Conservation (phyloP, 2,113 vertebrate species). For the Pteropus alecto region DNA sequence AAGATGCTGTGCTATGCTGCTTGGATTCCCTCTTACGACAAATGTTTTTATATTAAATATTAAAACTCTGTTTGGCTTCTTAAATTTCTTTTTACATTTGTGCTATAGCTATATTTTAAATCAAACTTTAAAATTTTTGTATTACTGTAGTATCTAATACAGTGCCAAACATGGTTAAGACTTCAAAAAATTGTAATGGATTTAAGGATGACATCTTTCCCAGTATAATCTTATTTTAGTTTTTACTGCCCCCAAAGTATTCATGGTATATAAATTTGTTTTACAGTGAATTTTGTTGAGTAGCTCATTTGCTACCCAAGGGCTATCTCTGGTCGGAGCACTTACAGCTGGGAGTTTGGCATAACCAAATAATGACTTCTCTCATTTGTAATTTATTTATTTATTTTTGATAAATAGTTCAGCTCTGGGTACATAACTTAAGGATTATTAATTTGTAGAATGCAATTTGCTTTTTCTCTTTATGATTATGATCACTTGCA, state of each 20-base stretch:
- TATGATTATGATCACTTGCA: background rate
- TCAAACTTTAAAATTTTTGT: background rate
- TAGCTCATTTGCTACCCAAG: background rate
- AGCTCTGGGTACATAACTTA: background rate
- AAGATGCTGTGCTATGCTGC: background rate
- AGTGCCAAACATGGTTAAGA: background rate
- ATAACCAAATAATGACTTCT: background rate
- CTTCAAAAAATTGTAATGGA: background rate
- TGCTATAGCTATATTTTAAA: slow-evolving; percentile 21
- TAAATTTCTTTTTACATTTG: background rate
- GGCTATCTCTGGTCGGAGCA: background rate
- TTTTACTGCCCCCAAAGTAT: background rate
- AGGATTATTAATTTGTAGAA: slow-evolving; percentile 15
- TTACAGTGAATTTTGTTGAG: background rate
- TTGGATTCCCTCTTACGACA: background rate
- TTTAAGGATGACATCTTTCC: background rate
- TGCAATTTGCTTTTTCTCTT: slow-evolving; percentile 15
- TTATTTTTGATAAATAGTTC: background rate
- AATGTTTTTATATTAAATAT: too few species aligned
- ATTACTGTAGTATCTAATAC: background rate
- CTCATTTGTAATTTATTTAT: background rate
- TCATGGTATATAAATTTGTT: background rate
- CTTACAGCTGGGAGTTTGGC: background rate
- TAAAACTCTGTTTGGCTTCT: background rate
- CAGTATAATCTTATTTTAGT: background rate